phyloP scores from a whole-genome alignment of 1,140 invertebrate genomes.

The Drosophila sp. region DNA sequence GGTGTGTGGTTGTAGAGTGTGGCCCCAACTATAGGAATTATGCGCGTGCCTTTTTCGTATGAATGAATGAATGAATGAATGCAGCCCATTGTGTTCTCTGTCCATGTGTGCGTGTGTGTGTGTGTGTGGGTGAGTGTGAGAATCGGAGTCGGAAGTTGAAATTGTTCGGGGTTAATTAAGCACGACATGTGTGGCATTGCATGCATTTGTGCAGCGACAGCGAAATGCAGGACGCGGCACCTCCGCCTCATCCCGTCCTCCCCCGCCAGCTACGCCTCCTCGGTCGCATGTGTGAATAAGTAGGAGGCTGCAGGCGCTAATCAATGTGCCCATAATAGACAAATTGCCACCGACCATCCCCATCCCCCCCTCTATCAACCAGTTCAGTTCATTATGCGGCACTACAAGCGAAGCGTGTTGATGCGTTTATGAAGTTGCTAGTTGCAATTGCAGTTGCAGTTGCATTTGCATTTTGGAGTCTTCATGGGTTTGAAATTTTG shows the following conservation, averaged over 20 bases:
- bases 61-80: slow-evolving; percentile 44
- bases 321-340: slow-evolving; percentile 77
- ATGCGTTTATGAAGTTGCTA: slow-evolving; percentile 69
- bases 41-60: slow-evolving; percentile 59
- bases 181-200: slow-evolving; percentile 79
- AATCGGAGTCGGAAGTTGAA: slow-evolving; percentile 43
- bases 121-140: slow-evolving; percentile 20
- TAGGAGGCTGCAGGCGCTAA: slow-evolving; percentile 54
- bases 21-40: slow-evolving; percentile 47
- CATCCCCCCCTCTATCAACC: slow-evolving; percentile 6
- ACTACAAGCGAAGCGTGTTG: slow-evolving; percentile 32
- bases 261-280: slow-evolving; percentile 23
- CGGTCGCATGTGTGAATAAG: slow-evolving; percentile 59
- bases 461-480: not conserved
- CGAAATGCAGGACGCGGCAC: slow-evolving; percentile 9
- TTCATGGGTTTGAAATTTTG: slow-evolving; percentile 21
- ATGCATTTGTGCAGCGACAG: slow-evolving; percentile 63
- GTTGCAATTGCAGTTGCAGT: slow-evolving; percentile 21
- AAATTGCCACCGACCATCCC: slow-evolving; percentile 46
- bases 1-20: not conserved
- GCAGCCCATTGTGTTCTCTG: slow-evolving; percentile 24
- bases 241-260: not conserved
- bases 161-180: slow-evolving; percentile 82
- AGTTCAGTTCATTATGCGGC: slow-evolving; percentile 61
- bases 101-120: slow-evolving; percentile 13